A percentile compares a stretch with the other conserved stretches of the same genome.
These are phyloP conservation scores for Notothenia rossii DNA, from an alignment of 2,113 vertebrate genomes.

Conservation along the genomic window DNA sequence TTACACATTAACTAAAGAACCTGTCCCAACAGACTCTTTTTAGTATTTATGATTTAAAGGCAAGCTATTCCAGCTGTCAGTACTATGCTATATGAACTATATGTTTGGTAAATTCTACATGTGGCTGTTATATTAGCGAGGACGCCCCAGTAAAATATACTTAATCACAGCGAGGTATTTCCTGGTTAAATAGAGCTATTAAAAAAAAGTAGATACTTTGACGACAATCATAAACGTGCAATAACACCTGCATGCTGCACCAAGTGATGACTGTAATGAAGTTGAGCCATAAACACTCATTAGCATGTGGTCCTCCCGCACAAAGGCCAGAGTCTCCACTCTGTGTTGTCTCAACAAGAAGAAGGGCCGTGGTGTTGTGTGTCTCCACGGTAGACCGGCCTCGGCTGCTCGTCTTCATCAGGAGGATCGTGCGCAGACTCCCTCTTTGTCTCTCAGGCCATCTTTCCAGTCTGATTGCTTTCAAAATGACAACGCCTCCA, in stretches of 20 bases:
- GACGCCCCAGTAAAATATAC: not conserved
- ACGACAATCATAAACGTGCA: not conserved
- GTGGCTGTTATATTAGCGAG: not conserved
- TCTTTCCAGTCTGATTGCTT: conserved; percentile 51
- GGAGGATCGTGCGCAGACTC: not conserved
- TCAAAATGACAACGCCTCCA: conserved; percentile 21
- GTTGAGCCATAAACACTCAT: conserved; percentile 45
- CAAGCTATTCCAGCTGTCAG: conserved; percentile 3
- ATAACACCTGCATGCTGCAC: not conserved
- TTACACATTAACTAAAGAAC: not conserved
- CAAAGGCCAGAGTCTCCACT: conserved; percentile 13
- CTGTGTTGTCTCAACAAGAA: conserved; percentile 43
- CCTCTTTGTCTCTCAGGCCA: conserved; percentile 11
- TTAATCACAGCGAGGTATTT: not conserved
- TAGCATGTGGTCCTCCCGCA: conserved; percentile 9
- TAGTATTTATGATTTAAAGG: conserved; percentile 1
- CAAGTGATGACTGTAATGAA: conserved; percentile 30
- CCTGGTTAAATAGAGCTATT: not conserved
- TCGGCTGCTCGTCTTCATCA: not conserved
- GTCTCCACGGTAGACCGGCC: conserved; percentile 28
- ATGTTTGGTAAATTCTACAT: not conserved
- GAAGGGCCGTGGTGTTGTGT: conserved; percentile 38
- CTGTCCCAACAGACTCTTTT: not conserved
- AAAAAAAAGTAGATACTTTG: not conserved
- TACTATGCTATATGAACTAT: not conserved